Evolutionary conservation across 2,888 invertebrate species (phyloP).

Genomic region (Drosophila siamana): DNA sequence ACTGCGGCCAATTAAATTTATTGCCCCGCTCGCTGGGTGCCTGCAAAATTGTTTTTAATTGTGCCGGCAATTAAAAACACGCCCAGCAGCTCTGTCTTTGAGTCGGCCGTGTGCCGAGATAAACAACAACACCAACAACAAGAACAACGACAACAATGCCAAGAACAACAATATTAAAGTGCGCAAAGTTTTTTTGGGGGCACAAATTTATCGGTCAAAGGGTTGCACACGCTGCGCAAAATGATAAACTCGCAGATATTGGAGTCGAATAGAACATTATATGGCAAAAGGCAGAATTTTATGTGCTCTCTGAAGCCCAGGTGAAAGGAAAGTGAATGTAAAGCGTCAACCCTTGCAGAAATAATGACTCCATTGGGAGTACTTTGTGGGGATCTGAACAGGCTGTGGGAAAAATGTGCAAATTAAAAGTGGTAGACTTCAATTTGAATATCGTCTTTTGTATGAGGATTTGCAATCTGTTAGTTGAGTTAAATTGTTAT

Average conservation of each 20-base stretch:
- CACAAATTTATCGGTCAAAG: constrained; percentile 45
- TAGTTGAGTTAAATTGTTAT: no score
- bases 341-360: neutral
- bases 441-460: neutral
- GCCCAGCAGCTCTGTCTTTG: constrained; percentile 53
- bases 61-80: constrained; percentile 77
- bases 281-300: neutral
- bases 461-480: neutral
- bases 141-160: constrained; percentile 18
- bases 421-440: neutral
- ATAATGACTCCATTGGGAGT: neutral
- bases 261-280: constrained; percentile 10
- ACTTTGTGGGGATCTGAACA: neutral
- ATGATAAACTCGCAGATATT: constrained; percentile 11
- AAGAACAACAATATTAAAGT: constrained; percentile 39
- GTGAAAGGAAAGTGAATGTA: neutral
- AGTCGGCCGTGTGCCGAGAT: constrained; percentile 35
- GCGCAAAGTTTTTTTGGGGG: constrained; percentile 35
- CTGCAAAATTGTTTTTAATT: constrained; percentile 79
- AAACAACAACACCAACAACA: constrained; percentile 37
- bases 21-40: constrained; percentile 67
- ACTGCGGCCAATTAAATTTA: constrained; percentile 76
- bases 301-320: neutral
- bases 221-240: neutral
- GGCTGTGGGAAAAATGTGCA: neutral